These are phyloP conservation scores for Phycodurus eques DNA, from an alignment of 2,113 vertebrate genomes.

Conservation along the genomic window DNA sequence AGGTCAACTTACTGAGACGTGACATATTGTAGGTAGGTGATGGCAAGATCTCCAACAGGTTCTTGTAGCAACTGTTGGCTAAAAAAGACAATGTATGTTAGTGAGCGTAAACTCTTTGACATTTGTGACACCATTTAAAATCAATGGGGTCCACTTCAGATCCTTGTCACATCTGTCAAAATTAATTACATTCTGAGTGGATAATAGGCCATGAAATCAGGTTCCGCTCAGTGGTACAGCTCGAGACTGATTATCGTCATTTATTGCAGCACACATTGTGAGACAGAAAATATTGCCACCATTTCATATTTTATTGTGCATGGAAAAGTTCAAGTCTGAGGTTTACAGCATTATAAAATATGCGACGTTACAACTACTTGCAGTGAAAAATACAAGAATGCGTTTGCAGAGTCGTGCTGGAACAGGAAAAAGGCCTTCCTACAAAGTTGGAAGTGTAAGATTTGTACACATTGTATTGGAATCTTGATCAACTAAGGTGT, in stretches of 20 bases:
- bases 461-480: not conserved
- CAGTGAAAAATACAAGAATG: not conserved
- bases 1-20: too few species aligned
- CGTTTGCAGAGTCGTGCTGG: not conserved
- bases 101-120: not conserved
- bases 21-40: too few species aligned
- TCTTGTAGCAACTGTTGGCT: not conserved
- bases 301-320: not conserved
- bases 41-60: not conserved
- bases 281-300: not conserved
- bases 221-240: not conserved
- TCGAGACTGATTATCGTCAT: not conserved
- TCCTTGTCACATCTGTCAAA: conserved; percentile 5
- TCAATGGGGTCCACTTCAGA: conserved; percentile 1
- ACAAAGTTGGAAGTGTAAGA: not conserved
- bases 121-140: conserved; percentile 1
- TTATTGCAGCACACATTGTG: not conserved
- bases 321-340: not conserved
- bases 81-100: not conserved
- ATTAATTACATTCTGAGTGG: conserved; percentile 3
- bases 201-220: conserved; percentile 5
- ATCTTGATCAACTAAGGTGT: not conserved
- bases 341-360: not conserved
- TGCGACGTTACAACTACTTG: not conserved
- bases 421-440: not conserved